Base-by-base conservation (phyloP, 2,888 invertebrate species). In the Catocala nupta region DNA sequence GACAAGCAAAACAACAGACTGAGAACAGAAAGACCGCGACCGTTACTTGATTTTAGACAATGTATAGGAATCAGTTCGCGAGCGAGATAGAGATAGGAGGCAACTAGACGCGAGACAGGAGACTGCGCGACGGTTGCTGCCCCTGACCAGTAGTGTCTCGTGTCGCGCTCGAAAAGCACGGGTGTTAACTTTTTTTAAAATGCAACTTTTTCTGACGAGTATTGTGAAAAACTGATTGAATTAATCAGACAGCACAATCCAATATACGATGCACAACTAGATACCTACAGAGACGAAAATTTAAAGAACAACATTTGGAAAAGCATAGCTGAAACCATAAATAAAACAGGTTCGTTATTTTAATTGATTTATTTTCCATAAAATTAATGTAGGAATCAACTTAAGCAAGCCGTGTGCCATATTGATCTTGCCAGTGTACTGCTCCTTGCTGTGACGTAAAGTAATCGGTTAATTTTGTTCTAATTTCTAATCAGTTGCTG, bases 401-500 rank as follows among this genome's bases (percentile, higher is more conserved):
- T 54, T 44, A 56, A 56, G 13, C 56, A 62, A 56, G 56, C 56
- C 56, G 56, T 58, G 55, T 63, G 54, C 50, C 58, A 58, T 53
- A 42, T 53, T 47, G 47, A 12, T 47, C 47, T 47, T 47, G 47
- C 47, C 47, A 47, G 47, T 47, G 12, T 54, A 63, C 60, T 39
- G 56, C 55, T 59, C 58, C 36, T 36, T 36, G 36, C 59, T 55
- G 59, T 47, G 53, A 59, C 52, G 12, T 52, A 16, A 59, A 63
- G 55, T 60, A 69, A 45, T 54, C 33, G 33, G 44, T 54, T 45
- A 55, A 45, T 45, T 47, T 47, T 44, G 7, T 45, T 65, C 54
- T 60, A 65, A 65, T 65, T 56, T 65, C 52, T 12, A n/a, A 65
- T 56, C 65, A 60, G 65, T 60, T 57, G 60, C 65, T 65, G 57